Conservation (phyloP, 2,113 vertebrate species). For the Oryctolagus cuniculus region mOryCun1.1 NC_091450.1:3897501-3898000, state of each 20-base stretch:
- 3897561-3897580: neutral
- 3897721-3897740: neutral
- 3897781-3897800: too few species aligned
- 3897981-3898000: too few species aligned
- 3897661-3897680: neutral
- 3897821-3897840: neutral
- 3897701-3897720: neutral
- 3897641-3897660: constrained; percentile 18
- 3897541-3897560: neutral
- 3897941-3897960: neutral
- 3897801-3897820: rapidly evolving
- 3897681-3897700: neutral
- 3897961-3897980: too few species aligned
- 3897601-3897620: neutral
- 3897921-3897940: neutral
- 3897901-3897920: neutral
- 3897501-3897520: too few species aligned
- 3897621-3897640: neutral
- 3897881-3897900: too few species aligned
- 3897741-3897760: too few species aligned
- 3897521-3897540: too few species aligned
- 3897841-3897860: too few species aligned
- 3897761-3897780: neutral
- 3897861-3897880: too few species aligned
- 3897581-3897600: neutral